These are phyloP conservation scores for Ooceraea biroi DNA, from an alignment of 1,140 invertebrate genomes.

Conservation along the genomic window DNA sequence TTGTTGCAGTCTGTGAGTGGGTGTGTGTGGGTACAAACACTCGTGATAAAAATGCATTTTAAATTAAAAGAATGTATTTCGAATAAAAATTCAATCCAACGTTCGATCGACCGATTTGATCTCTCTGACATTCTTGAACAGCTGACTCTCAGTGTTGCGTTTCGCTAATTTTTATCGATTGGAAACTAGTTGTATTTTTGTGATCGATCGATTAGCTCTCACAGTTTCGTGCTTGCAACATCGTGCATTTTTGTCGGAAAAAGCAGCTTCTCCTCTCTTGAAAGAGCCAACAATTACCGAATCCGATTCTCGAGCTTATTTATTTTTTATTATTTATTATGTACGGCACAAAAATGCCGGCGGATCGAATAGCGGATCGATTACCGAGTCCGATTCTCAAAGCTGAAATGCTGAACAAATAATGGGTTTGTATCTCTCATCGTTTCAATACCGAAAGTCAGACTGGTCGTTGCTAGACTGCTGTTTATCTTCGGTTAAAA, in stretches of 20 bases:
- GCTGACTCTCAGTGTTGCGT: no score
- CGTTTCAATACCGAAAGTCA: background rate
- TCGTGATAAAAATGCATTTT: background rate
- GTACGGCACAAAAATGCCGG: no score
- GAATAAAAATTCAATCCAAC: background rate
- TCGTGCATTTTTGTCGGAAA: background rate
- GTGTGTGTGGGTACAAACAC: no score
- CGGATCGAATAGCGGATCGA: no score
- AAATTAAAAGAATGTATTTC: background rate
- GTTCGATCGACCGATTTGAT: background rate
- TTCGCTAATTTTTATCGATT: background rate
- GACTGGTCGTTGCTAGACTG: background rate
- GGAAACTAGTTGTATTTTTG: background rate
- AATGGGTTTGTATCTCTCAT: background rate
- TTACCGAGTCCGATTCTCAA: no score
- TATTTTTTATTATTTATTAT: no score
- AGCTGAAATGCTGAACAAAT: no score
- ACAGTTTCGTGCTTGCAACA: background rate
- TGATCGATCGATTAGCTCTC: background rate
- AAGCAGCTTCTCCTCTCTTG: background rate
- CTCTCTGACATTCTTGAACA: background rate
- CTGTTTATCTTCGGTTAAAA: slow-evolving; percentile 43
- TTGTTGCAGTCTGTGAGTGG: no score
- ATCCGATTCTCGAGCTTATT: background rate
- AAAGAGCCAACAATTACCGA: background rate